Base-by-base conservation (phyloP, 2,888 invertebrate genomes). In the Neria commutata region DNA sequence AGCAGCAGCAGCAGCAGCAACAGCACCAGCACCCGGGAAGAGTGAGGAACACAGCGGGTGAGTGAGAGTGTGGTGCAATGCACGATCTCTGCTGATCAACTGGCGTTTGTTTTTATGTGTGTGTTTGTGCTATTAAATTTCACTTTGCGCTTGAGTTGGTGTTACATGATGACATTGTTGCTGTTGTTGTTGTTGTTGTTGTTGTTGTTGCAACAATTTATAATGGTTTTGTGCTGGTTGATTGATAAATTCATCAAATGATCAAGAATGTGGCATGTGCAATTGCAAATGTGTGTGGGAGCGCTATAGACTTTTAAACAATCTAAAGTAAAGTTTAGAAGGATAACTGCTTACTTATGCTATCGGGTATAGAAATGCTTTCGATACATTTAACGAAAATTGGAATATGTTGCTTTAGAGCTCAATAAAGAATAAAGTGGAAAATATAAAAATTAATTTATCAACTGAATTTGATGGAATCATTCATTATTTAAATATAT, bases 181-280 rank as follows among this genome's bases (percentile, higher is more conserved):
- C n/a, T 19, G 5, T 42, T 42, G 42, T 42, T 5, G 42, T 21
- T 42, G 21, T 42, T 42, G 21, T 42, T 19, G 42, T 21, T 42
- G 17, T 42, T 42, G 29, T 29, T 29, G 11, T 6, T 29, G 17
- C 5, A 21, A 8, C 6, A 11, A 19, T 17, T 42, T 42, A 5
- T 42, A 4, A 19, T 5, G 17, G 19, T 17, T n/a, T 19, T 21
- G 4, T 42, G 8, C 21, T 17, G 5, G 42, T 3, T 42, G 42
- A 42, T 42, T 42, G 42, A 42, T 42, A 42, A 42, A 42, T 42
- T 42, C 21, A 42, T 42, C 42, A 42, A 42, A 6, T 42, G 42
- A 37, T 37, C 37, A 37, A n/a, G 4, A 11, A 8, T 29, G 29
- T 11, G 11, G 29, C 29, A 29, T n/a, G n/a, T n/a, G n/a, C n/a